Percentiles rank a stretch among this genome's conserved stretches.
Conservation (phyloP, 2,797 vertebrate species). For the Fundulus diaphanus region DNA sequence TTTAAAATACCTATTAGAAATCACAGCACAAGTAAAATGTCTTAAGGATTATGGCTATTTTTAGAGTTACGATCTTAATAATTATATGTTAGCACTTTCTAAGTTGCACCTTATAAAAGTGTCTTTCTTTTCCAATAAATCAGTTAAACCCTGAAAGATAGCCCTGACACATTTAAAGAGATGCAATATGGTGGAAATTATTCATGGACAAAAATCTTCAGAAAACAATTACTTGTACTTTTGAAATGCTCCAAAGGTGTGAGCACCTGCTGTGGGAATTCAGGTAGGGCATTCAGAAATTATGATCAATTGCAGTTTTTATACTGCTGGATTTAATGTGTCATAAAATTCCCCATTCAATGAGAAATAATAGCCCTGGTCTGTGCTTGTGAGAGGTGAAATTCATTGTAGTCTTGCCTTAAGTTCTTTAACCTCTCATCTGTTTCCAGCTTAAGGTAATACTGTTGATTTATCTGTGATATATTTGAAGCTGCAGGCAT, state of each 20-base stretch:
- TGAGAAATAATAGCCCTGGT: slow-evolving; percentile 88
- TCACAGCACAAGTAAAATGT: not conserved
- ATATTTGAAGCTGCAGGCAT: slow-evolving; percentile 90
- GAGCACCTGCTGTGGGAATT: slow-evolving; percentile 65
- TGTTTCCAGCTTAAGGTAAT: slow-evolving; percentile 93
- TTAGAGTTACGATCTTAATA: slow-evolving; percentile 21
- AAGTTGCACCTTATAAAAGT: slow-evolving; percentile 36
- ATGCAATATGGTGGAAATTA: not conserved
- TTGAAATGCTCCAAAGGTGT: slow-evolving; percentile 56
- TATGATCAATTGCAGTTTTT: slow-evolving; percentile 83
- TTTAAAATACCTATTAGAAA: not conserved
- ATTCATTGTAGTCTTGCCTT: slow-evolving; percentile 90
- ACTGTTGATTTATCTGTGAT: slow-evolving; percentile 99
- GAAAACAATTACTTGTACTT: slow-evolving; percentile 12
- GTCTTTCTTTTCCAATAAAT: slow-evolving; percentile 20
- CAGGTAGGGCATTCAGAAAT: slow-evolving; percentile 70
- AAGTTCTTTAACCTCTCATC: slow-evolving; percentile 90
- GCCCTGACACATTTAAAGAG: slow-evolving; percentile 12
- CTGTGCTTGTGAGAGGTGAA: slow-evolving; percentile 82
- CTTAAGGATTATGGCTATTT: slow-evolving; percentile 5
- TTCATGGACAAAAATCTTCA: slow-evolving; percentile 21
- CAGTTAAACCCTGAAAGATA: slow-evolving; percentile 45
- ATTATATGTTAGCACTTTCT: slow-evolving; percentile 10
- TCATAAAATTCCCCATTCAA: slow-evolving; percentile 81
- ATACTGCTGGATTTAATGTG: slow-evolving; percentile 84